phyloP scores from a whole-genome alignment of 2,797 vertebrate species.

The Aldrovandia affinis region DNA sequence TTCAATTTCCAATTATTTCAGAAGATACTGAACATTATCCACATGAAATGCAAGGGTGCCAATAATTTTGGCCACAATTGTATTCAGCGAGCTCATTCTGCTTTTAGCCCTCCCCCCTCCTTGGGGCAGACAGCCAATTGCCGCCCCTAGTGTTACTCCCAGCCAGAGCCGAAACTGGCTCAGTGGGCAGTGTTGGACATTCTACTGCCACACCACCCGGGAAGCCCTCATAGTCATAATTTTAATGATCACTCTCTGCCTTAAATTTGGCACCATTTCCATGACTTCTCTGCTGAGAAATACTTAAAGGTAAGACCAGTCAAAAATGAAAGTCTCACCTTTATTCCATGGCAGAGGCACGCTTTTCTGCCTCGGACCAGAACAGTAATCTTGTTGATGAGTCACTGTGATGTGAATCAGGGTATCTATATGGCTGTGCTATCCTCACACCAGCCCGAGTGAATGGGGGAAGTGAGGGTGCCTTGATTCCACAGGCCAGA shows the following conservation, averaged over 20 bases:
- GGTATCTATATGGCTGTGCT: not conserved
- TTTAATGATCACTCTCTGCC: not conserved
- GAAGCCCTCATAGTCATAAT: not conserved
- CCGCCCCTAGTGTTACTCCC: too few species aligned
- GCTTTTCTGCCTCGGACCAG: not conserved
- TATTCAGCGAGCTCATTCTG: too few species aligned
- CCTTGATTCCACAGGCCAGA: not conserved
- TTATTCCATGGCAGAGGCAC: not conserved
- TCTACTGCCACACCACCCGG: too few species aligned
- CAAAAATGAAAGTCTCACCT: not conserved
- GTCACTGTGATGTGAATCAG: not conserved
- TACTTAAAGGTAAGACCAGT: not conserved
- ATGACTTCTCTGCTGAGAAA: not conserved
- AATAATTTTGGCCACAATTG: too few species aligned
- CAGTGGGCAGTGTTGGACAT: too few species aligned
- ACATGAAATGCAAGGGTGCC: too few species aligned
- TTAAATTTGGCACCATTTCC: not conserved
- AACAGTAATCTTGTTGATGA: not conserved
- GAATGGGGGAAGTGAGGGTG: not conserved
- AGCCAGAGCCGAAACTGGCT: too few species aligned
- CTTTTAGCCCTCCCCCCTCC: too few species aligned
- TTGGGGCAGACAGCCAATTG: too few species aligned
- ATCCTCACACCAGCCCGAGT: not conserved
- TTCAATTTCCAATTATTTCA: too few species aligned
- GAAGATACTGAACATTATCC: too few species aligned